Conservation (phyloP, 2,888 invertebrate genomes). For the Caenorhabditis becei region DNA sequence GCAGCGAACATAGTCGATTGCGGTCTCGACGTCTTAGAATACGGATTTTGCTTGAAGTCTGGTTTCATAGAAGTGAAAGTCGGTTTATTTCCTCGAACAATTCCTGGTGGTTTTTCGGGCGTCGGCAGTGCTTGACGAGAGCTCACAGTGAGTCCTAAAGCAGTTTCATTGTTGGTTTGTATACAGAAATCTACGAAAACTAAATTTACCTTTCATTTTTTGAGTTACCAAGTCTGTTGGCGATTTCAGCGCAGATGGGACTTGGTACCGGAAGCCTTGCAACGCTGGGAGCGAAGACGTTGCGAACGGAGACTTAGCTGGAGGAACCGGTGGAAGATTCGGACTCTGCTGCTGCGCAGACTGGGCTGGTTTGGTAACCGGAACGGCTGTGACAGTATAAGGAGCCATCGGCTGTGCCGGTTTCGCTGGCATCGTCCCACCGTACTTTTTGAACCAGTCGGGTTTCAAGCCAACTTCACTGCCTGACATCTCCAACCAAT, state of each 20-base stretch:
- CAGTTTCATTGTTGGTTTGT: too few relatives aligned
- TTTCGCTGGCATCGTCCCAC: not conserved
- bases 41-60: not conserved
- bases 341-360: not conserved
- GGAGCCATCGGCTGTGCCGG: too few relatives aligned
- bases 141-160: not conserved
- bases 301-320: not conserved
- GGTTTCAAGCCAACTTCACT: not conserved
- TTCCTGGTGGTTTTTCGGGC: not conserved
- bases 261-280: not conserved
- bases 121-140: not conserved
- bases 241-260: not conserved
- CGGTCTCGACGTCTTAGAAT: not conserved
- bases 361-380: too few relatives aligned
- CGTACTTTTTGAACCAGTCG: not conserved
- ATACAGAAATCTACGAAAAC: too few relatives aligned
- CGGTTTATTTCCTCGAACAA: not conserved
- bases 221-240: not conserved
- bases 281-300: too few relatives aligned
- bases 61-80: not conserved
- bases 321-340: not conserved
- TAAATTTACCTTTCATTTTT: slow-evolving; percentile 3
- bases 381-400: too few relatives aligned
- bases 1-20: not conserved
- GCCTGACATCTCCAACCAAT: not conserved